A percentile compares a stretch with the other conserved stretches of the same genome.
Evolutionary conservation across 2,888 invertebrate genomes (phyloP).

Genomic region (Exephanes ischioxanthus): DNA sequence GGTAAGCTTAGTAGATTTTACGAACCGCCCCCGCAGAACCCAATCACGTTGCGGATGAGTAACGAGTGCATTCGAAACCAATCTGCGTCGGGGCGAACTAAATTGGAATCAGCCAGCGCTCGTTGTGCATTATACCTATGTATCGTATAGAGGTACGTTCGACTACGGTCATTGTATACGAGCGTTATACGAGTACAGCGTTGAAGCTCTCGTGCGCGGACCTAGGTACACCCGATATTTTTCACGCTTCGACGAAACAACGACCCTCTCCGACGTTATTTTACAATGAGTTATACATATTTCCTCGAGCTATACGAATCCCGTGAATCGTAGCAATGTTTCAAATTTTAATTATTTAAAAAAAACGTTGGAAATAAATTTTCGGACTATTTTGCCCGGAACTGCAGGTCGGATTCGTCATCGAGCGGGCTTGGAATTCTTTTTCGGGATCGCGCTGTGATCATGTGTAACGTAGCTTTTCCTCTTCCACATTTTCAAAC

Average conservation of each 20-base stretch:
- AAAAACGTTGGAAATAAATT: slow-evolving; percentile 46
- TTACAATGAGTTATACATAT: slow-evolving; percentile 62
- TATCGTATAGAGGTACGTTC: slow-evolving; percentile 44
- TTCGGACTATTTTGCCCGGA: slow-evolving; percentile 15
- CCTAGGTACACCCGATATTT: slow-evolving; percentile 59
- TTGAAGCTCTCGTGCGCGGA: slow-evolving; percentile 33
- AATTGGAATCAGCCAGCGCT: slow-evolving; percentile 73
- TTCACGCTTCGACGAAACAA: slow-evolving; percentile 68
- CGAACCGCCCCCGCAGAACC: slow-evolving; percentile 74
- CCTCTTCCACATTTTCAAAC: not conserved
- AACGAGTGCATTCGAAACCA: slow-evolving; percentile 74
- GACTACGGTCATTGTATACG: slow-evolving; percentile 65
- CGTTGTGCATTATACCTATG: slow-evolving; percentile 46
- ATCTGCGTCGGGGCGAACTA: slow-evolving; percentile 74
- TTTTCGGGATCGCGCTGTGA: not conserved
- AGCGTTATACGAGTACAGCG: slow-evolving; percentile 41
- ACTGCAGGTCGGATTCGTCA: not conserved
- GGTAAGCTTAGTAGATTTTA: slow-evolving; percentile 71
- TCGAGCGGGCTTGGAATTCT: not conserved
- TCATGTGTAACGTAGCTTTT: too few species aligned
- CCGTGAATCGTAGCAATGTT: slow-evolving; percentile 25
- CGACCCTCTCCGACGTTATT: slow-evolving; percentile 41
- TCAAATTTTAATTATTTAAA: slow-evolving; percentile 44
- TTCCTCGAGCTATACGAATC: slow-evolving; percentile 60
- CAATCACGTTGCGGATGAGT: slow-evolving; percentile 75